These are phyloP conservation scores for Diplazon laetatorius DNA, from an alignment of 2,888 invertebrate species.

Conservation along the genomic window DNA sequence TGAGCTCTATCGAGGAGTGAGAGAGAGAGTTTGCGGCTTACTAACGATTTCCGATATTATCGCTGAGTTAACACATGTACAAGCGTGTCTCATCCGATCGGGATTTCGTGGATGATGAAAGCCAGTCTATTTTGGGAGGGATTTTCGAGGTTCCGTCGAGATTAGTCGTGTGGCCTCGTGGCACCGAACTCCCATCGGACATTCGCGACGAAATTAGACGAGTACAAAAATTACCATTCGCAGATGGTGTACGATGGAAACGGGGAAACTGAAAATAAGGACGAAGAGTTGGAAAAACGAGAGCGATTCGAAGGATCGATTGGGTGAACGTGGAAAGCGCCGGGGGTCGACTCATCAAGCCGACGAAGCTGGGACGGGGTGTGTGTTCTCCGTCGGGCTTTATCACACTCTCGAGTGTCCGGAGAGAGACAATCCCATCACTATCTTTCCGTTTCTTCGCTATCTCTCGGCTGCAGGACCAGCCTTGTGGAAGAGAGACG, in stretches of 20 bases:
- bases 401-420: slow-evolving; percentile 13
- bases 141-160: neutral
- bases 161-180: slow-evolving; percentile 7
- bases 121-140: slow-evolving; percentile 3
- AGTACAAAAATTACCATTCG: slow-evolving; percentile 32
- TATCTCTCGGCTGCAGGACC: slow-evolving; percentile 28
- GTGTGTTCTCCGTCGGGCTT: slow-evolving; percentile 1
- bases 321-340: slow-evolving; percentile 34
- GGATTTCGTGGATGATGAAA: slow-evolving; percentile 15
- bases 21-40: slow-evolving; percentile 35
- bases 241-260: neutral
- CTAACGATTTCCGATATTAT: slow-evolving; percentile 62
- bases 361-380: slow-evolving; percentile 18
- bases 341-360: slow-evolving; percentile 44
- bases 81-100: neutral
- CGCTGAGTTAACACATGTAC: neutral
- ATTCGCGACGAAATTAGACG: slow-evolving; percentile 29
- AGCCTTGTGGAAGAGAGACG: slow-evolving; percentile 44
- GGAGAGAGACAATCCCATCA: slow-evolving; percentile 19
- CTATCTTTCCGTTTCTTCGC: slow-evolving; percentile 12
- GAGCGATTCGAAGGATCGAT: slow-evolving; percentile 30
- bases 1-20: slow-evolving; percentile 45
- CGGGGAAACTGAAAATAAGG: neutral
- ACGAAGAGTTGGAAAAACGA: slow-evolving; percentile 16
- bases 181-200: slow-evolving; percentile 14